Evolutionary conservation across 2,113 vertebrate species (phyloP), one percentile per base, ranked within the genome.

Genomic region (Plecotus auritus): DNA sequence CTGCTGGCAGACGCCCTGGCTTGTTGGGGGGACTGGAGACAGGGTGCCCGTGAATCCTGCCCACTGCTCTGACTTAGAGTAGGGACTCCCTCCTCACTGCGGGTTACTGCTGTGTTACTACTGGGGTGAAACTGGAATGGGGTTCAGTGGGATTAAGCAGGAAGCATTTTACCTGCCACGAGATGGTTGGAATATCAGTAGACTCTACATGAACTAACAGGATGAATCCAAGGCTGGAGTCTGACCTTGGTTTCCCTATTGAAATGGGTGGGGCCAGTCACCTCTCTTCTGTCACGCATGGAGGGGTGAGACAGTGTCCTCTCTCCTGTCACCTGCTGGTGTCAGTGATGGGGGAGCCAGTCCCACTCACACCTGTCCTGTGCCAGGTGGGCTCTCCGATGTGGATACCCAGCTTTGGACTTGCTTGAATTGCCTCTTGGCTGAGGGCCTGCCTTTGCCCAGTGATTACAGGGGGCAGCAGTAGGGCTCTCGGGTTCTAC

Each of bases 1-100:
- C 40, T 56, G 32, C 16, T 26, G 40, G 59, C 28, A 7, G 26
- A 9, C 22, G 61, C 40, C 16, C 18, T 49, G 59, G 18, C 37
- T 47, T 20, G 22, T 22, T 0, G 0, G 7, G 56, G 17, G 2
- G 35, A 28, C 72, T 30, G 7, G 67, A 35, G n/a, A 18, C 5
- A 9, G 26, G 20, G n/a, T 51, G 35, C 10, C 72, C 8, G 0
- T 17, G 77, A 61, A 0, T 76, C 74, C 45, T 87, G 45, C 40
- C 59, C 32, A 28, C 4, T 4, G 16, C 40, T 56, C 61, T 73
- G 70, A 35, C 80, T 69, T 35, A 6, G 32, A 47, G 61, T 13
- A 1, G 35, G 26, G 32, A 70, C 13, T n/a, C 56, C 67, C 69
- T 85, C 47, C 42, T 87, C 47, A 32, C 56, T 59, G 17, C n/a